Evolutionary conservation across 2,113 vertebrate species (phyloP).

Genomic region (Archocentrus centrarchus): DNA sequence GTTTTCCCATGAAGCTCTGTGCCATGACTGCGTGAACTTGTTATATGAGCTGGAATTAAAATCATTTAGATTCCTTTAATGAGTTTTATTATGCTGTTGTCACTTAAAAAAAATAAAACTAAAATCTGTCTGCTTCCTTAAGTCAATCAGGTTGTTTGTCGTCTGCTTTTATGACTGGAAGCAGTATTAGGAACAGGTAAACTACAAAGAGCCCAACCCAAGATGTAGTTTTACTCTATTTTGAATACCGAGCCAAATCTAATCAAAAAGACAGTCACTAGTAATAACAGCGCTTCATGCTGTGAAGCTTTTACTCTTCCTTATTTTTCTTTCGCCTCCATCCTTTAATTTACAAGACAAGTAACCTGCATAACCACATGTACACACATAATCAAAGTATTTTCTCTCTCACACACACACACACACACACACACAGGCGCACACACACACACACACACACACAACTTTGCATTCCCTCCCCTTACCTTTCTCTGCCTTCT

Average conservation of each 20-base stretch:
- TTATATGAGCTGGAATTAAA: background rate
- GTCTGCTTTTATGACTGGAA: background rate
- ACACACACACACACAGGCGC: background rate
- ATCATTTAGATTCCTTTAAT: background rate
- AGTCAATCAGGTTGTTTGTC: background rate
- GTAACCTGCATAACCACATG: background rate
- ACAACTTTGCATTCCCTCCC: background rate
- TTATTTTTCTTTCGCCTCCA: background rate
- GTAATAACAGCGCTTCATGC: background rate
- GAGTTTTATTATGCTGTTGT: background rate
- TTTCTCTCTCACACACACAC: background rate
- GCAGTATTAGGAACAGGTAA: background rate
- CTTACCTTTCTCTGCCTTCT: constrained; percentile 91
- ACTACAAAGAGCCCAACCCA: background rate
- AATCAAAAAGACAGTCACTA: background rate
- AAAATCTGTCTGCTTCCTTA: background rate
- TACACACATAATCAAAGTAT: background rate
- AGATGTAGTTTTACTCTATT: background rate
- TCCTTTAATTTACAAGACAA: constrained; percentile 22
- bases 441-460: background rate
- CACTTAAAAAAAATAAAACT: background rate
- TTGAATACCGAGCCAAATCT: background rate
- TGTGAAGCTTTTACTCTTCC: background rate
- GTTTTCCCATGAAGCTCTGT: background rate
- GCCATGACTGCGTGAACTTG: background rate